These are phyloP conservation scores for Drosophila testacea DNA, from an alignment of 2,888 invertebrate genomes.

Conservation along the genomic window DNA sequence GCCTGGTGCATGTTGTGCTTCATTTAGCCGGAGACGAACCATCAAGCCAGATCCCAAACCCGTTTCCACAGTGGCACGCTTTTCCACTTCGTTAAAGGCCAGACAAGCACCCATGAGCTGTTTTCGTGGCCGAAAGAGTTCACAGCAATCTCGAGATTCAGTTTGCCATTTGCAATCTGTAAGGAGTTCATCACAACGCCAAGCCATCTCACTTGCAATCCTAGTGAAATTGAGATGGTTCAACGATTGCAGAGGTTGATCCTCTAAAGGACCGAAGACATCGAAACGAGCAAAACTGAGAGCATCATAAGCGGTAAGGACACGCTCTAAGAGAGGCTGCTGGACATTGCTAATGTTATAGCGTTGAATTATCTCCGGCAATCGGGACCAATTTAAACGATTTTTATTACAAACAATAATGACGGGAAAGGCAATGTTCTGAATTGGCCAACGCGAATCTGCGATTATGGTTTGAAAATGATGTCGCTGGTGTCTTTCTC, in stretches of 20 bases:
- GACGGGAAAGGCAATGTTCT: conserved; percentile 82
- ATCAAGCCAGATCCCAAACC: conserved; percentile 67
- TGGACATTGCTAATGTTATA: conserved; percentile 57
- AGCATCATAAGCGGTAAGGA: conserved; percentile 74
- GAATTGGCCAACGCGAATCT: conserved; percentile 75
- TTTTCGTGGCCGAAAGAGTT: conserved; percentile 84
- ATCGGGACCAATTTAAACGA: conserved; percentile 83
- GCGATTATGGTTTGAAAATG: conserved; percentile 81
- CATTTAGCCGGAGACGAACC: conserved; percentile 60
- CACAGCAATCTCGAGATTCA: conserved; percentile 84
- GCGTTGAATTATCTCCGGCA: conserved; percentile 59
- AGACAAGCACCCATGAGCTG: conserved; percentile 85
- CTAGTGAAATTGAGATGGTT: conserved; percentile 80
- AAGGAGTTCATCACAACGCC: conserved; percentile 84
- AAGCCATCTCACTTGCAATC: conserved; percentile 77
- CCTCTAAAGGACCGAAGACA: conserved; percentile 42
- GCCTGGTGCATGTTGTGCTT: conserved; percentile 65
- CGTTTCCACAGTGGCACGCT: conserved; percentile 46
- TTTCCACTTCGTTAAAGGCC: conserved; percentile 83
- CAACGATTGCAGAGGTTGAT: conserved; percentile 50
- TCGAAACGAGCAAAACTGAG: conserved; percentile 73
- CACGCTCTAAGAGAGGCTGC: conserved; percentile 60
- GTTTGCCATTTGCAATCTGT: conserved; percentile 84
- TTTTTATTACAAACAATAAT: conserved; percentile 83
- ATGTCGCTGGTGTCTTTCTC: conserved; percentile 65